phyloP scores from a whole-genome alignment of 1,140 invertebrate species.

The Cydia fagiglandana region DNA sequence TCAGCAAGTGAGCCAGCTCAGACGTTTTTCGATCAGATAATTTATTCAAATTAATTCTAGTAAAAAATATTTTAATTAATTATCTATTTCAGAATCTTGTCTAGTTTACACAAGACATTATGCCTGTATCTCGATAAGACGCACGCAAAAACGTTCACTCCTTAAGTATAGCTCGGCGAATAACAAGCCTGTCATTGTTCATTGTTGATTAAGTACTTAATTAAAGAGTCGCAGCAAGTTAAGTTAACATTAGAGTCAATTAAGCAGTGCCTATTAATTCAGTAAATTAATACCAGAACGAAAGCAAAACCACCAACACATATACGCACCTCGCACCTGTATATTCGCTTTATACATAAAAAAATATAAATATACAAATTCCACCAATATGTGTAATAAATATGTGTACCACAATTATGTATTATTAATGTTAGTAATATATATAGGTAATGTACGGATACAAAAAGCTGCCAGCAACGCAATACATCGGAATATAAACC shows the following conservation, averaged over 20 bases:
- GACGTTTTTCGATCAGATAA: background rate
- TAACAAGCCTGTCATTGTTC: background rate
- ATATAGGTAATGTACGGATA: background rate
- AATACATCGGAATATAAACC: background rate
- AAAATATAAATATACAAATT: background rate
- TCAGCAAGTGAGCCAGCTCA: background rate
- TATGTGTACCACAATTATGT: background rate
- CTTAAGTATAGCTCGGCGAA: background rate
- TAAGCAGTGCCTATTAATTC: background rate
- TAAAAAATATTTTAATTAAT: conserved; percentile 22
- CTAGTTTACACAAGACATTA: conserved; percentile 25
- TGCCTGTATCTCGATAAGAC: conserved; percentile 6
- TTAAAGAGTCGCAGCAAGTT: background rate
- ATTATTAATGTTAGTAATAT: background rate
- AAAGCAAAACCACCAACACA: background rate
- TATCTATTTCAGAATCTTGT: conserved; percentile 4
- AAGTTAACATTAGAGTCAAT: background rate
- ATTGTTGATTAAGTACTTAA: background rate
- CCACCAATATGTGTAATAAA: background rate
- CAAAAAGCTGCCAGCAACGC: conserved; percentile 7
- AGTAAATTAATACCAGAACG: background rate
- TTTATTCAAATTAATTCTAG: background rate
- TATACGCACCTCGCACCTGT: background rate
- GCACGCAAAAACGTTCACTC: conserved; percentile 12
- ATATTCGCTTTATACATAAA: conserved; percentile 16